Evolutionary conservation across 1,140 invertebrate species (phyloP).

Genomic region (Philaenus spumarius): DNA sequence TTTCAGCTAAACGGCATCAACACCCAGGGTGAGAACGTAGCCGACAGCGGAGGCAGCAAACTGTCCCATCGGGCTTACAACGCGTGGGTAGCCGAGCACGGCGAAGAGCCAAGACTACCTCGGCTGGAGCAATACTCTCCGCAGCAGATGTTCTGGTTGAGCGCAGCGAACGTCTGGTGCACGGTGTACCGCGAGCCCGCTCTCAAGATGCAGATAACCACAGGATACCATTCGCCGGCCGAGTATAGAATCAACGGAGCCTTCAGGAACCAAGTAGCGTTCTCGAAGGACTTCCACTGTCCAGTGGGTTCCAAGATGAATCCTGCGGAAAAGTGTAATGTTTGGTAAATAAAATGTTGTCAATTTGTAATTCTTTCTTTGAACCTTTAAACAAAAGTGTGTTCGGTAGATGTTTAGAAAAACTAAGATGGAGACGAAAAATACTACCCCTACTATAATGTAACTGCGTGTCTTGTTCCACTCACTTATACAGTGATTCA

Average conservation of each 20-base stretch:
- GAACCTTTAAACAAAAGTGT: too few species aligned
- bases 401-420: too few species aligned
- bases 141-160: conserved; percentile 56
- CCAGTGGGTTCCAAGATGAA: conserved; percentile 75
- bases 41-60: conserved; percentile 58
- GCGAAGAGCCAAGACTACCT: conserved; percentile 40
- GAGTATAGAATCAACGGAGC: conserved; percentile 78
- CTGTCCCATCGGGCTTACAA: conserved; percentile 52
- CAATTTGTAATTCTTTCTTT: too few species aligned
- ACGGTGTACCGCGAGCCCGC: conserved; percentile 40
- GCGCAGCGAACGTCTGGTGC: conserved; percentile 54
- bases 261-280: conserved; percentile 82
- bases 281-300: conserved; percentile 80
- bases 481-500: too few species aligned
- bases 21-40: conserved; percentile 78
- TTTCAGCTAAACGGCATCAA: conserved; percentile 49
- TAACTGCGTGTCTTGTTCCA: too few species aligned
- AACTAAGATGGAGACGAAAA: too few species aligned
- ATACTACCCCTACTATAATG: too few species aligned
- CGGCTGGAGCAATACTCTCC: conserved; percentile 38
- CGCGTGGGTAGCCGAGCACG: conserved; percentile 29
- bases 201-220: not conserved
- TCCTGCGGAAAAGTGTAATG: conserved; percentile 73
- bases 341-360: conserved; percentile 49
- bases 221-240: conserved; percentile 55